Conservation (phyloP, 1,140 invertebrate genomes). For the Bombus turneri region DNA sequence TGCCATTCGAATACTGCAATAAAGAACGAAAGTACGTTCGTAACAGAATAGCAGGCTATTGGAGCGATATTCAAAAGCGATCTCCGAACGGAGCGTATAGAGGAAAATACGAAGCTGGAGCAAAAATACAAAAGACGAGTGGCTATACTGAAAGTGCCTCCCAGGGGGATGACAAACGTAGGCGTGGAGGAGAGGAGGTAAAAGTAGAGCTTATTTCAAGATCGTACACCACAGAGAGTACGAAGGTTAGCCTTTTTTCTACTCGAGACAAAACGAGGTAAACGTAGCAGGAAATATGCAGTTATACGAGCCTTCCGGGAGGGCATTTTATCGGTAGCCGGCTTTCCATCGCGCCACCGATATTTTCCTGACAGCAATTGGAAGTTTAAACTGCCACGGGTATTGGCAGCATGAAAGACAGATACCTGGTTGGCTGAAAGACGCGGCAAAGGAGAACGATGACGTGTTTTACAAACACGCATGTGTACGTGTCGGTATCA, state of each 20-base stretch:
- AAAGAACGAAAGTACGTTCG: conserved; percentile 25
- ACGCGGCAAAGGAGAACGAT: conserved; percentile 1
- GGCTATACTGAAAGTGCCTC: conserved; percentile 29
- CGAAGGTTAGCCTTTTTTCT: neutral
- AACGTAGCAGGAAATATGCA: conserved; percentile 33
- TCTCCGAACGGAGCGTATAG: neutral
- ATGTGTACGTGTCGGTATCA: too few species aligned
- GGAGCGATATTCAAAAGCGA: conserved; percentile 40
- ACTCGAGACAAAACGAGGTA: conserved; percentile 27
- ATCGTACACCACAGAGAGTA: conserved; percentile 11
- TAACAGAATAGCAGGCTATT: conserved; percentile 7
- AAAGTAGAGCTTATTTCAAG: conserved; percentile 37
- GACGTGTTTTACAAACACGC: conserved; percentile 13
- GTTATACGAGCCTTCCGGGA: conserved; percentile 32
- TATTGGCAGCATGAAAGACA: conserved; percentile 5
- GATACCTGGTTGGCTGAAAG: conserved; percentile 9
- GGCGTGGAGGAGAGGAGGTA: neutral
- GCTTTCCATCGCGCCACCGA: conserved; percentile 18
- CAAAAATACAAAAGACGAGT: conserved; percentile 42
- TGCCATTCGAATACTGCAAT: conserved; percentile 55
- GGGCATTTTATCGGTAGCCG: conserved; percentile 30
- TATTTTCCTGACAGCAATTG: conserved; percentile 46
- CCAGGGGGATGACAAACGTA: conserved; percentile 11
- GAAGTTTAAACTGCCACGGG: conserved; percentile 30
- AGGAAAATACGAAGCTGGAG: conserved; percentile 8